Conservation (phyloP, 2,113 vertebrate genomes). For the Procapra przewalskii region DNA sequence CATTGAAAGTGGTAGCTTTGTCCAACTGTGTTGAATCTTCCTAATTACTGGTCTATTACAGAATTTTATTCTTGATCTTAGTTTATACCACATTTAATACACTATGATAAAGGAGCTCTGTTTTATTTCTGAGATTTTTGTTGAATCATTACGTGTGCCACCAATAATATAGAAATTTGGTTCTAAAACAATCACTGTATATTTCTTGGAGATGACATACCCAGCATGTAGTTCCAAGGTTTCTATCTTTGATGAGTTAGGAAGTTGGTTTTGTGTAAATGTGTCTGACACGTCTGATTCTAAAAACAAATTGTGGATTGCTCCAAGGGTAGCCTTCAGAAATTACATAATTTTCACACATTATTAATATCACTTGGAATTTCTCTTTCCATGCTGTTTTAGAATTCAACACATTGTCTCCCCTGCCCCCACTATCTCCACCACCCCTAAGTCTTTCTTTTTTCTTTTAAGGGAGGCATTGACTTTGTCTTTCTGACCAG, state of each 20-base stretch:
- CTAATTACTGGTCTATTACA: slow-evolving; percentile 58
- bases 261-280: slow-evolving; percentile 50
- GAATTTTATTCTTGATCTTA: slow-evolving; percentile 66
- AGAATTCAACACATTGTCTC: slow-evolving; percentile 53
- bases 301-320: slow-evolving; percentile 65
- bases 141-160: not conserved
- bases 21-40: slow-evolving; percentile 35
- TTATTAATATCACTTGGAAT: slow-evolving; percentile 59
- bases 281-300: slow-evolving; percentile 52
- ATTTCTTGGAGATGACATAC: not conserved
- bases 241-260: slow-evolving; percentile 49
- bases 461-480: not conserved
- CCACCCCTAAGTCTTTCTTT: not conserved
- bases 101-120: not conserved
- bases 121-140: slow-evolving; percentile 19
- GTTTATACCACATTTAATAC: slow-evolving; percentile 22
- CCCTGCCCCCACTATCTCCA: not conserved
- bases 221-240: not conserved
- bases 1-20: slow-evolving; percentile 56
- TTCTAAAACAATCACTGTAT: not conserved
- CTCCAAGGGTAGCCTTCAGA: slow-evolving; percentile 63
- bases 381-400: slow-evolving; percentile 50
- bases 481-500: not conserved
- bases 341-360: slow-evolving; percentile 64
- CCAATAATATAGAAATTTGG: slow-evolving; percentile 15